Percentiles rank a stretch among this genome's conserved stretches.
phyloP scores from a whole-genome alignment of 2,797 vertebrate species.

The Gobio occitaniae region DNA sequence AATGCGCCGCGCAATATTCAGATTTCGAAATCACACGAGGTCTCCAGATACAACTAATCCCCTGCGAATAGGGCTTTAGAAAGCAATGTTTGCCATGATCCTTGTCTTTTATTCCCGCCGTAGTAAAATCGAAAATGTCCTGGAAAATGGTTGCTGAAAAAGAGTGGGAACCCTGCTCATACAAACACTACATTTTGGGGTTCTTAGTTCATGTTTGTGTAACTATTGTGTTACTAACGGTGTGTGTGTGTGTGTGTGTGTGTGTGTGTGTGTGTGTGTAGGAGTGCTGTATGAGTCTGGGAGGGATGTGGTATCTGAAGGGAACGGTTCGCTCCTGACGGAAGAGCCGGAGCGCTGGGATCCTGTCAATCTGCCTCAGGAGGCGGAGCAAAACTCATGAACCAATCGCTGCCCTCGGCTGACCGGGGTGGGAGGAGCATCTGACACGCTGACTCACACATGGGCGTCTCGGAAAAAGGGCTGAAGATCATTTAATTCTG shows the following conservation, averaged over 20 bases:
- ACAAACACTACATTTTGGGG: too few relatives aligned
- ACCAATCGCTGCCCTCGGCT: slow-evolving; percentile 66
- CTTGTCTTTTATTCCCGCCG: too few relatives aligned
- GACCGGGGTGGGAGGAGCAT: slow-evolving; percentile 57
- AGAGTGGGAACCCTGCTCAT: too few relatives aligned
- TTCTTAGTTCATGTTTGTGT: too few relatives aligned
- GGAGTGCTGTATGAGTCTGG: slow-evolving; percentile 95
- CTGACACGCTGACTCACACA: slow-evolving; percentile 59
- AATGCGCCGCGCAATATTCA: too few relatives aligned
- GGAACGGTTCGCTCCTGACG: slow-evolving; percentile 95
- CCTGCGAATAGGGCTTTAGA: too few relatives aligned
- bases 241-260: neutral
- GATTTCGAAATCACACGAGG: too few relatives aligned
- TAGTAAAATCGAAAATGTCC: too few relatives aligned
- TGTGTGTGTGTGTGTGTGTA: slow-evolving; percentile 58
- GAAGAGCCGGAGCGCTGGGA: slow-evolving; percentile 60
- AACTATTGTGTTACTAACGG: too few relatives aligned
- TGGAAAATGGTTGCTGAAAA: too few relatives aligned
- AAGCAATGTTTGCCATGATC: too few relatives aligned
- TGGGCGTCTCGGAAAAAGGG: slow-evolving; percentile 54
- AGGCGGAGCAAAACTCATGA: slow-evolving; percentile 57
- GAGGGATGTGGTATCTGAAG: slow-evolving; percentile 98
- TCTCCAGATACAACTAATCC: too few relatives aligned
- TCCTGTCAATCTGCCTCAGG: slow-evolving; percentile 54
- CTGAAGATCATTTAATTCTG: slow-evolving; percentile 48